phyloP scores from a whole-genome alignment of 2,797 vertebrate species.

The Gymnothorax javanicus region DNA sequence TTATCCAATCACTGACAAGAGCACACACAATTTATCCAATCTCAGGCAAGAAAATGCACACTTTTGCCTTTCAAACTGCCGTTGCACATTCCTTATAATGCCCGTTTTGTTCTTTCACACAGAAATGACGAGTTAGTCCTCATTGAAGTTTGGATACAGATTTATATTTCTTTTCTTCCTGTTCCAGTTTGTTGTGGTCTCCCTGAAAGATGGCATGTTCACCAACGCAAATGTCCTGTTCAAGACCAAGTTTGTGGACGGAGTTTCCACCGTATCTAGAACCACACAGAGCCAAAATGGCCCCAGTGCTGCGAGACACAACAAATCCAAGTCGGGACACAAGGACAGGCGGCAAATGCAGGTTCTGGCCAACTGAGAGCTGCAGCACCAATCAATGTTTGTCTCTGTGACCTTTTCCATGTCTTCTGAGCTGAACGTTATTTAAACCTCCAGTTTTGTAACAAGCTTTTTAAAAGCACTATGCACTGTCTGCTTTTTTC shows the following conservation, averaged over 20 bases:
- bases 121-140: neutral
- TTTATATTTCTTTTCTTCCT: conserved; percentile 12
- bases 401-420: neutral
- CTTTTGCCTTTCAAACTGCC: neutral
- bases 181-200: conserved; percentile 92
- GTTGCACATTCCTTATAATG: neutral
- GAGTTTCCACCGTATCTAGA: conserved; percentile 84
- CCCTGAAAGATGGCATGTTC: conserved; percentile 98
- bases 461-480: neutral
- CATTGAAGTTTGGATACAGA: neutral
- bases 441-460: neutral
- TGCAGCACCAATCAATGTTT: neutral
- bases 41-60: no score
- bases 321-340: conserved; percentile 60
- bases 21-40: no score
- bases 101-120: neutral
- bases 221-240: conserved; percentile 95
- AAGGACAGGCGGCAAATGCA: conserved; percentile 62
- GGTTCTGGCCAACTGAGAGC: conserved; percentile 43
- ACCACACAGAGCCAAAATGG: conserved; percentile 70
- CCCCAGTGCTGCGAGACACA: conserved; percentile 42
- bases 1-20: no score
- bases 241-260: conserved; percentile 92
- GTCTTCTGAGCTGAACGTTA: neutral
- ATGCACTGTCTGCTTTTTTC: neutral